phyloP scores from a whole-genome alignment of 2,797 vertebrate species.

The Sylvia borin region DNA sequence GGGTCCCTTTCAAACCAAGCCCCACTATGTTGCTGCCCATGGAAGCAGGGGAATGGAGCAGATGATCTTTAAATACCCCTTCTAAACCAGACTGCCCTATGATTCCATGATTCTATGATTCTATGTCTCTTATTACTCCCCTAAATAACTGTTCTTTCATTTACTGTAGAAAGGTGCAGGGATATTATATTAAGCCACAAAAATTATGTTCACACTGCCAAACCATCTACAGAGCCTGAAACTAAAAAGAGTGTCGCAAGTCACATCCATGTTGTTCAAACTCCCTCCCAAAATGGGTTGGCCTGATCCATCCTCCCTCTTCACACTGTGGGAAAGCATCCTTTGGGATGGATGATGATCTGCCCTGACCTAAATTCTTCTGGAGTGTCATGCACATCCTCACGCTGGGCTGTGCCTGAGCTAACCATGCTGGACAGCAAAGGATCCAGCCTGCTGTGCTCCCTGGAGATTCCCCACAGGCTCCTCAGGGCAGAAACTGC shows the following conservation, averaged over 20 bases:
- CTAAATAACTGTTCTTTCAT: background rate
- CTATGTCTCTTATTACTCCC: background rate
- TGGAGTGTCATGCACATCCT: background rate
- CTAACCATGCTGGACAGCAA: background rate
- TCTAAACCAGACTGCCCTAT: background rate
- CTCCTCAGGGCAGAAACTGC: background rate
- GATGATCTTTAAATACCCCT: background rate
- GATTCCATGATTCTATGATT: background rate
- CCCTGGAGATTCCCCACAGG: background rate
- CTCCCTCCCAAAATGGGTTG: background rate
- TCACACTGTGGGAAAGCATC: background rate
- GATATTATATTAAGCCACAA: background rate
- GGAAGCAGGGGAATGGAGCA: background rate
- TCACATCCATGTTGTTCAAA: background rate
- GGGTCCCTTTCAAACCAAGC: background rate
- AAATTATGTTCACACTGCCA: background rate
- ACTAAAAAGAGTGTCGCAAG: background rate
- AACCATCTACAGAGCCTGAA: background rate
- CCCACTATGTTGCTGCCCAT: fast-evolving
- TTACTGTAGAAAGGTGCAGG: background rate
- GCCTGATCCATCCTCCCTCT: background rate
- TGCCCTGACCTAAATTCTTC: background rate
- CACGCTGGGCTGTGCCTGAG: background rate
- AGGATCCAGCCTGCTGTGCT: background rate
- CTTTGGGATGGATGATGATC: background rate